A percentile compares a stretch with the other conserved stretches of the same genome.
These are phyloP conservation scores for Silurus glanis DNA, from an alignment of 2,113 vertebrate genomes.

Conservation along the genomic window DNA sequence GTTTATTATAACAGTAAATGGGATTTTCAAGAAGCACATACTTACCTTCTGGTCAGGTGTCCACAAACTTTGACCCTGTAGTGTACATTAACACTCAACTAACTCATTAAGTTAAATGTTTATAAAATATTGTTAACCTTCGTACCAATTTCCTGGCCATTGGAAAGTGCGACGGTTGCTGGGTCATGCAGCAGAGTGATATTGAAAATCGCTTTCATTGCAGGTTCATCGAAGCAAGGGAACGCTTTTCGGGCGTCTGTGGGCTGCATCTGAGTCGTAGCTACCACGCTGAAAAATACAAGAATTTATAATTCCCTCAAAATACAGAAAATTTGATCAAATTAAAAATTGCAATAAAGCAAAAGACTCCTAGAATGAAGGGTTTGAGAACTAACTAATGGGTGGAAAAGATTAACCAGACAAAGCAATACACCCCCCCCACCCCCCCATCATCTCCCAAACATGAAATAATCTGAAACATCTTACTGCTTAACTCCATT, in stretches of 20 bases:
- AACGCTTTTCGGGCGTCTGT: slow-evolving; percentile 75
- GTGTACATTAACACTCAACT: background rate
- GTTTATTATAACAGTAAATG: no score
- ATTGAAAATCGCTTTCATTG: slow-evolving; percentile 74
- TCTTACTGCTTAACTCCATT: slow-evolving; percentile 69
- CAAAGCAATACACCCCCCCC: no score
- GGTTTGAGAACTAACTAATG: background rate
- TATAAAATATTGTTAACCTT: background rate
- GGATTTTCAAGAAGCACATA: no score
- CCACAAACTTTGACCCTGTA: no score
- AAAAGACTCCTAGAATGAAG: background rate
- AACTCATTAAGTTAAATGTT: background rate
- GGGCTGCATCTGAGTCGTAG: slow-evolving; percentile 78
- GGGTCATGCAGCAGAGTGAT: slow-evolving; percentile 70
- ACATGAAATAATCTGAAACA: no score
- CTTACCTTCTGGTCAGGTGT: no score
- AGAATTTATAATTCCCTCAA: background rate
- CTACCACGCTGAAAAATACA: slow-evolving; percentile 64
- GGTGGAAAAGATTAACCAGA: background rate
- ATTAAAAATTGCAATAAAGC: background rate
- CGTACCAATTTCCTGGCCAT: slow-evolving; percentile 59
- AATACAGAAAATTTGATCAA: background rate
- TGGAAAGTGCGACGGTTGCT: slow-evolving; percentile 67
- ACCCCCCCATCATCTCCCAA: background rate
- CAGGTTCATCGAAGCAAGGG: slow-evolving; percentile 77